Evolutionary conservation across 30 jellyfish, hydroid and myxozoan species (phyloP).

Genomic region (Aurelia coerulea): DNA sequence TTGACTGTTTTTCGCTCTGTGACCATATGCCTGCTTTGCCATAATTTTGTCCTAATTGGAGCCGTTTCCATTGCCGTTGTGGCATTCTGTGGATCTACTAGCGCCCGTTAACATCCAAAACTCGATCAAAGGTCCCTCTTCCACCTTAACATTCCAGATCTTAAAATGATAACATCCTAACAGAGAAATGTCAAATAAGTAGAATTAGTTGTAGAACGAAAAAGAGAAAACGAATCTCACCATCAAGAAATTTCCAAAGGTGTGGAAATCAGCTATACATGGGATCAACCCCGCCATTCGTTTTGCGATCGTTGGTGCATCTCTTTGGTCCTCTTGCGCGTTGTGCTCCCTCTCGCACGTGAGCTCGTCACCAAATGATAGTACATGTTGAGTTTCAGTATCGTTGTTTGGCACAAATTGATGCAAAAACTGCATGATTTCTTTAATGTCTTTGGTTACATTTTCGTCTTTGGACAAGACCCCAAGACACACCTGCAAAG

Average conservation of each 20-base stretch:
- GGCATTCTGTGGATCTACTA: no score
- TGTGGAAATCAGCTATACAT: constrained; percentile 29
- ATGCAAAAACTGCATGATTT: constrained; percentile 13
- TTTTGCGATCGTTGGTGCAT: constrained; percentile 9
- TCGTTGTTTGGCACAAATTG: constrained; percentile 39
- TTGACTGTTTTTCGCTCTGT: no score
- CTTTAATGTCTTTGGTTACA: neutral
- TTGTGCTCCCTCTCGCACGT: neutral
- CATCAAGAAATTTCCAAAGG: constrained; percentile 25
- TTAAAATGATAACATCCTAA: no score
- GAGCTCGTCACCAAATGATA: constrained; percentile 29
- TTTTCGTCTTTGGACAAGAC: neutral
- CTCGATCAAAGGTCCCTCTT: no score
- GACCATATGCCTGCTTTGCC: no score
- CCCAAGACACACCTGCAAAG: constrained; percentile 26
- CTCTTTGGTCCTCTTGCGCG: constrained; percentile 14
- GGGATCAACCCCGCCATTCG: constrained; percentile 26
- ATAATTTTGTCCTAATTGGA: no score
- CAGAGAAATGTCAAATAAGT: no score
- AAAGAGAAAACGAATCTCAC: neutral
- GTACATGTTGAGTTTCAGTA: neutral
- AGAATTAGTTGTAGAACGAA: no score
- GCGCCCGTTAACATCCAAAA: no score
- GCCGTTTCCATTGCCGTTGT: no score
- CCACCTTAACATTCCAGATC: no score